phyloP scores from a whole-genome alignment of 2,888 invertebrate genomes.

The Nyleta sp. region DNA sequence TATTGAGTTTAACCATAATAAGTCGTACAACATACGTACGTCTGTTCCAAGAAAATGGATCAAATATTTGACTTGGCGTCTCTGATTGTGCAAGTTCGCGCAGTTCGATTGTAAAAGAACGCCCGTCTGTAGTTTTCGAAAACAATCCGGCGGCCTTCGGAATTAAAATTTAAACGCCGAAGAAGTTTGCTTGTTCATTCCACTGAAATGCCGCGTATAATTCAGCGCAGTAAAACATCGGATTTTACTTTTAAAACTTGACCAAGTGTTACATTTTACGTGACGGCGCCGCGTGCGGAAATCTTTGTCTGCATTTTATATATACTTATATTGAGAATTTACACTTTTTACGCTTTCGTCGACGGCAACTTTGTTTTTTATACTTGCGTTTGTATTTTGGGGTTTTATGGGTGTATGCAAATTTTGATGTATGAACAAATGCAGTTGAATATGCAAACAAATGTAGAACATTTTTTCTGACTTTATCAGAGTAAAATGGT shows the following conservation, averaged over 20 bases:
- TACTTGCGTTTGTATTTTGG: constrained; percentile 2
- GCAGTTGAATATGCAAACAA: no score
- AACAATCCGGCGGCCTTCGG: background rate
- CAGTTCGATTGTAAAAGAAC: background rate
- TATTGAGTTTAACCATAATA: constrained; percentile 38
- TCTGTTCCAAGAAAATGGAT: constrained; percentile 16
- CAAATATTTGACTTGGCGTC: background rate
- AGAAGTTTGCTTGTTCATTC: constrained; percentile 40
- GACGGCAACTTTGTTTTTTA: background rate
- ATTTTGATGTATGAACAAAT: background rate
- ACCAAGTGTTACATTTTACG: constrained; percentile 62
- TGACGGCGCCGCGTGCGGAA: constrained; percentile 43
- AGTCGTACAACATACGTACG: constrained; percentile 13
- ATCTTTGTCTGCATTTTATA: constrained; percentile 48
- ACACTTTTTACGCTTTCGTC: constrained; percentile 32
- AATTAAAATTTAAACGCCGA: constrained; percentile 19
- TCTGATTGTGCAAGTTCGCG: background rate
- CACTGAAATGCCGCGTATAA: constrained; percentile 43
- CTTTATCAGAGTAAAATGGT: no score
- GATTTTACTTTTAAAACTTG: constrained; percentile 59
- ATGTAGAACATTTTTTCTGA: no score
- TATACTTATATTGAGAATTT: constrained; percentile 46
- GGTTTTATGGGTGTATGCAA: background rate
- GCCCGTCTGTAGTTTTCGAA: background rate
- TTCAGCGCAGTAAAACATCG: constrained; percentile 52